Evolutionary conservation across 2,113 vertebrate species (phyloP), one percentile per base, ranked within the genome.

Genomic region (Beaufortia kweichowensis): DNA sequence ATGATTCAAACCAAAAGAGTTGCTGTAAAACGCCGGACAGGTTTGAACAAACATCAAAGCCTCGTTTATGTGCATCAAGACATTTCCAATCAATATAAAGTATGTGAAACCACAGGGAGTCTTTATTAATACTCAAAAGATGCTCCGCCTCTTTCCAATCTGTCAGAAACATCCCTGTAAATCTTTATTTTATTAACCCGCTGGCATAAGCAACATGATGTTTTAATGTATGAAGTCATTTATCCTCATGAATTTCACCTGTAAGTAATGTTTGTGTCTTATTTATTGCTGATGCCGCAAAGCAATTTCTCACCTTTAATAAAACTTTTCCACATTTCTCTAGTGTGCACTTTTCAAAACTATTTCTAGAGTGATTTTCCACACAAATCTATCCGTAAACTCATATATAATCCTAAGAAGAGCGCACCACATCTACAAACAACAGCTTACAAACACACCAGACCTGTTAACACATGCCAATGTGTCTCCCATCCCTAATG

Each of bases 261-360:
- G n/a, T n/a, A n/a, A n/a, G n/a, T n/a, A n/a, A 19, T 46, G 24
- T 19, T 6, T 28, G 8, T 66, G 17, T 46, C 19, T 53, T 15
- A 55, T 53, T 79, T 46, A 69, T 75, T 75, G 74, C 70, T 53
- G 66, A 80, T 48, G 39, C 63, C 82, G 86, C 81, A 86, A 82
- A 57, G 76, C 64, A 50, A 83, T 87, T 88, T 82, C 86, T 75
- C 83, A 78, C 83, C 81, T 86, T 82, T 87, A 87, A 90, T 89
- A 81, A 89, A 89, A 89, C 35, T 3, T 46, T 12, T 43, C 10
- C 1, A 4, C 29, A 63, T 21, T 41, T 24, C 35, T 46, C 21
- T 7, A 66, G 3, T 28, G 24, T 66, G 63, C 39, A 66, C 2
- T 46, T 43, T 46, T 3, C 1, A 46, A 15, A 46, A 15, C 41